Evolutionary conservation across 2,888 invertebrate genomes (phyloP), one percentile per base, ranked within the genome.

Genomic region (Leucoma salicis): DNA sequence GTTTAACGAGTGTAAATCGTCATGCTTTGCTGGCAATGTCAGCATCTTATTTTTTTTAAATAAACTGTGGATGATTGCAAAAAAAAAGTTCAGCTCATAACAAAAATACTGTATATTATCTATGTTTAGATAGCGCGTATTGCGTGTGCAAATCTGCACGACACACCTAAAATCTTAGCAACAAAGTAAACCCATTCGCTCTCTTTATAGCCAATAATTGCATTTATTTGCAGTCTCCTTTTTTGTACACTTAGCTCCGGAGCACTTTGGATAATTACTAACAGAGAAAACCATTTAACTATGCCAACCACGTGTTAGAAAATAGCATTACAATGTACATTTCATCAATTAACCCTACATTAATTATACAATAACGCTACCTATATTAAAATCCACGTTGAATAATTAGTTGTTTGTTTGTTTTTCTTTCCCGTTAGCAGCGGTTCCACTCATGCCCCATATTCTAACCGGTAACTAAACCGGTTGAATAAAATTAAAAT

Each of bases 381-480:
- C n/a, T n/a, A n/a, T n/a, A n/a, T n/a, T n/a, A n/a, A n/a, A n/a
- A n/a, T n/a, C n/a, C n/a, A n/a, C 3, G 25, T 11, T 5, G 25
- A n/a, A n/a, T 25, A n/a, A 3, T 3, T 25, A 25, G 25, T 2
- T 25, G 8, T 10, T 3, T 25, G 11, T 11, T 8, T 25, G 25
- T 16, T 16, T 16, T 16, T 15, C 29, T 4, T 8, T 42, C 34
- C 42, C 42, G 42, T 42, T 42, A 42, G n/a, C 3, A 33, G 21
- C 31, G 34, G 34, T 13, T 29, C 31, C 14, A n/a, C 33, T 42
- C 14, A 6, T 55, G 49, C 53, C 57, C 59, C 42, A 57, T 57
- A 57, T 58, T 32, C 5, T 13, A 45, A 58, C 49, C 44, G 46
- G 58, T 51, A 48, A n/a, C n/a, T 18, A 41, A 54, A 51, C 54